Evolutionary conservation across 1,140 invertebrate species (phyloP).

Genomic region (Mercenaria mercenaria): DNA sequence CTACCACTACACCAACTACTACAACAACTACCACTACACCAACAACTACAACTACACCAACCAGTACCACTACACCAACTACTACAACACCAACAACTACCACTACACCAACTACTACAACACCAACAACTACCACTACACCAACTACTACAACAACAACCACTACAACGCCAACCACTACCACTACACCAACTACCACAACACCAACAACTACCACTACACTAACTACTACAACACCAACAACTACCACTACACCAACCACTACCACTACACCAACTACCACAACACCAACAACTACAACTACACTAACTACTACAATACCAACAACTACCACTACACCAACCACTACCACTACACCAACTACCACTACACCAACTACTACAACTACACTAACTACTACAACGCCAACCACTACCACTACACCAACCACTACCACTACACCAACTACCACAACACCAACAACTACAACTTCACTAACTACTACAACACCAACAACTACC

Average conservation of each 20-base stretch:
- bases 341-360: not conserved
- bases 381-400: not conserved
- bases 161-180: not conserved
- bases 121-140: not conserved
- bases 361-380: not conserved
- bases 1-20: not conserved
- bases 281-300: not conserved
- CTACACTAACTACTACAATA: too few relatives aligned
- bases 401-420: not conserved
- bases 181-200: too few relatives aligned
- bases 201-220: not conserved
- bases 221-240: not conserved
- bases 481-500: not conserved
- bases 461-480: not conserved
- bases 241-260: not conserved
- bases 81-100: not conserved
- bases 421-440: not conserved
- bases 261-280: not conserved
- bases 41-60: not conserved
- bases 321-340: too few relatives aligned
- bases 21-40: not conserved
- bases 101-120: not conserved
- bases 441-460: not conserved
- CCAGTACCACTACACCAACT: not conserved
- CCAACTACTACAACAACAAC: not conserved